A percentile compares a stretch with the other conserved stretches of the same genome.
Conservation (phyloP, 2,888 invertebrate genomes). For the Loripinus fragilis region DNA sequence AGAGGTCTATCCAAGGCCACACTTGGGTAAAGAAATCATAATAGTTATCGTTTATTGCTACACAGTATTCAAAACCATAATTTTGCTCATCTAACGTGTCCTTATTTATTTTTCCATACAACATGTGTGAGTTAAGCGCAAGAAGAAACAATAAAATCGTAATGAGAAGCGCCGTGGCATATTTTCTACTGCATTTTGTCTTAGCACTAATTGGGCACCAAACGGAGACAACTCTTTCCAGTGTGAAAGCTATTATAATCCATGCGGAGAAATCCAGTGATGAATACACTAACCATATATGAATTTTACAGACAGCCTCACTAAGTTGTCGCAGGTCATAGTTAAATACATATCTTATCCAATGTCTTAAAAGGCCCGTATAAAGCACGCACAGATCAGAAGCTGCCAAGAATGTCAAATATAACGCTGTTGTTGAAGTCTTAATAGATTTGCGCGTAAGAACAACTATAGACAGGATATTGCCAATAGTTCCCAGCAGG, state of each 20-base stretch:
- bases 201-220: slow-evolving; percentile 71
- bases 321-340: slow-evolving; percentile 64
- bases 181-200: slow-evolving; percentile 56
- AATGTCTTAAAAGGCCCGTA: too few relatives aligned
- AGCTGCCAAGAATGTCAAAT: slow-evolving; percentile 68
- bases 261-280: slow-evolving; percentile 75
- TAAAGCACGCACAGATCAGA: slow-evolving; percentile 70
- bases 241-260: slow-evolving; percentile 77
- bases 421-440: slow-evolving; percentile 67
- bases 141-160: slow-evolving; percentile 59
- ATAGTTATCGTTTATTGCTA: slow-evolving; percentile 46
- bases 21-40: slow-evolving; percentile 45
- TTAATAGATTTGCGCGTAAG: too few relatives aligned
- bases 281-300: too few relatives aligned
- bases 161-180: slow-evolving; percentile 47
- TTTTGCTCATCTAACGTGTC: background rate
- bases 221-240: slow-evolving; percentile 74
- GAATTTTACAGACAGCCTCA: slow-evolving; percentile 62
- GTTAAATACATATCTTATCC: slow-evolving; percentile 51
- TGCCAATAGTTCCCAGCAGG: too few relatives aligned
- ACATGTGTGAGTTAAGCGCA: too few relatives aligned
- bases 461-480: too few relatives aligned
- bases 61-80: too few relatives aligned
- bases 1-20: too few relatives aligned
- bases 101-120: slow-evolving; percentile 61